phyloP scores from a whole-genome alignment of 2,113 vertebrate genomes.

The Dromaius novaehollandiae region DNA sequence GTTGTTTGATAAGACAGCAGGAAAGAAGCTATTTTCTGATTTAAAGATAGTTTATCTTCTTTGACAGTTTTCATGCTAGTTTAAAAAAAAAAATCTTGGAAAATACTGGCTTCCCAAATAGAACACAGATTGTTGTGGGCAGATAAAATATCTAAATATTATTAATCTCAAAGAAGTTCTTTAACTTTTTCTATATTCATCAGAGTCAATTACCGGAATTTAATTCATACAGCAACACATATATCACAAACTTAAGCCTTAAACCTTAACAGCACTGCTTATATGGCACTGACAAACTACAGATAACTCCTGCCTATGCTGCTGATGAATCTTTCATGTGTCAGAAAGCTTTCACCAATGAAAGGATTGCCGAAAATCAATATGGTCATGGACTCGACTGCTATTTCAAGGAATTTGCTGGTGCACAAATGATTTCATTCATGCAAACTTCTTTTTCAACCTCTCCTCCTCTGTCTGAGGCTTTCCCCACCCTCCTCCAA shows the following conservation, averaged over 20 bases:
- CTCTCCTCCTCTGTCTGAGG: neutral
- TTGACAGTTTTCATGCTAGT: neutral
- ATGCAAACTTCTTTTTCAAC: neutral
- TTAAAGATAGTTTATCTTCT: slow-evolving; percentile 36
- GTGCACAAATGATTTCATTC: neutral
- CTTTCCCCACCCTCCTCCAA: neutral
- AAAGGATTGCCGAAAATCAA: neutral
- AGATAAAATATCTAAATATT: neutral
- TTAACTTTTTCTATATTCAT: neutral
- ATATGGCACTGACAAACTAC: neutral
- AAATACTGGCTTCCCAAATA: neutral
- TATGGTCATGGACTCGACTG: neutral
- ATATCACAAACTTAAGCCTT: neutral
- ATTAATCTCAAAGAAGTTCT: neutral
- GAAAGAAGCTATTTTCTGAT: slow-evolving; percentile 50
- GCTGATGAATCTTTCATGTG: neutral
- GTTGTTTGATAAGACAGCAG: slow-evolving; percentile 12
- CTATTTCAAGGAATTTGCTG: neutral
- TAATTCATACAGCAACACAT: neutral
- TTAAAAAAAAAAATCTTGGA: neutral
- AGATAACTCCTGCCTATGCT: neutral
- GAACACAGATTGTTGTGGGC: neutral
- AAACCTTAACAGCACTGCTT: neutral
- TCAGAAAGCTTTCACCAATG: neutral
- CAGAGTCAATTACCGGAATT: neutral